Percentiles rank a stretch among this genome's conserved stretches.
These are phyloP conservation scores for Zoanthus gigantus DNA, from an alignment of 92 coral and sea anemone species.

Conservation along the genomic window DNA sequence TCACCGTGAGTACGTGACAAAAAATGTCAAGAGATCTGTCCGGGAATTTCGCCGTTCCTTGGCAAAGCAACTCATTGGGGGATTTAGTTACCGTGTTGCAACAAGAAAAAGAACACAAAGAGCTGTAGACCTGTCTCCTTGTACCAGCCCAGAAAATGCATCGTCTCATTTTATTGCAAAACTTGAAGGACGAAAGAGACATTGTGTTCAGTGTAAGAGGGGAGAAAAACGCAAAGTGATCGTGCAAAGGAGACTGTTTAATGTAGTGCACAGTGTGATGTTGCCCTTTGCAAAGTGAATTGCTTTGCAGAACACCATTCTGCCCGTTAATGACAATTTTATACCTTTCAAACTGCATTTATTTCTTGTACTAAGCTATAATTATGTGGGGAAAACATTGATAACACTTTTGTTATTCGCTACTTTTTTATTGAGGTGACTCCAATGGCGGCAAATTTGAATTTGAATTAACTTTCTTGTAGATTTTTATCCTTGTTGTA, in stretches of 20 bases:
- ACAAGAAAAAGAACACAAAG: background rate
- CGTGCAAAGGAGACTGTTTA: conserved; percentile 13
- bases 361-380: background rate
- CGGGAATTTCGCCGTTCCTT: background rate
- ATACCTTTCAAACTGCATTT: background rate
- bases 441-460: background rate
- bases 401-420: background rate
- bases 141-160: conserved; percentile 13
- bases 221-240: conserved; percentile 17
- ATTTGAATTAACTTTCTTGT: background rate
- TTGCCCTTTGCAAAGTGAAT: conserved; percentile 19
- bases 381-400: background rate
- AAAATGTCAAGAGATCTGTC: background rate
- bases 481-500: background rate
- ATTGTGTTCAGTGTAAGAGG: background rate
- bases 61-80: background rate
- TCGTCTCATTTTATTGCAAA: background rate
- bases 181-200: background rate
- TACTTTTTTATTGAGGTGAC: background rate
- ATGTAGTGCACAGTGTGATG: conserved; percentile 8
- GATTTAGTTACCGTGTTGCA: background rate
- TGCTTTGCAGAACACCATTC: background rate
- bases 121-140: conserved; percentile 12
- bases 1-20: background rate
- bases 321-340: background rate